Evolutionary conservation across 2,113 vertebrate genomes (phyloP).

Genomic region (Pachypanchax playfairii): DNA sequence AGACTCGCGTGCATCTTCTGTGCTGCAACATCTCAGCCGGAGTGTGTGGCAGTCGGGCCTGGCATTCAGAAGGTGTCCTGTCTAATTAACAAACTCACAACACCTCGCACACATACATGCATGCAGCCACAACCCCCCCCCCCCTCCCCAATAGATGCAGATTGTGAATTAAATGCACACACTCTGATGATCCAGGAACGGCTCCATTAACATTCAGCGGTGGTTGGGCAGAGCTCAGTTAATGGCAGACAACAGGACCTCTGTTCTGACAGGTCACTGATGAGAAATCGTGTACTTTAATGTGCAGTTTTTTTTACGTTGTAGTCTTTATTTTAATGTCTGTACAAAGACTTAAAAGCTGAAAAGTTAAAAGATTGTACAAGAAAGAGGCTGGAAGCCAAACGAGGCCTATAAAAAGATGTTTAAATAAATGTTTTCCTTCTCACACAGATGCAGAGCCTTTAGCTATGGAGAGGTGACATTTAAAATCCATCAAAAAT

Average conservation of each 20-base stretch:
- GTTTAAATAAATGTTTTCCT: not conserved
- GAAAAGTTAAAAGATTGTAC: not conserved
- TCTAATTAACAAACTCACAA: constrained; percentile 50
- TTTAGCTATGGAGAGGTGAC: constrained; percentile 58
- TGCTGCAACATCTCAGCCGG: not conserved
- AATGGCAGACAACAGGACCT: constrained; percentile 83
- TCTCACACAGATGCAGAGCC: constrained; percentile 4
- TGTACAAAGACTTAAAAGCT: not conserved
- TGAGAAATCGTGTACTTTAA: constrained; percentile 70
- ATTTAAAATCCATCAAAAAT: constrained; percentile 69
- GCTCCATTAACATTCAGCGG: constrained; percentile 80
- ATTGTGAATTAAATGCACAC: constrained; percentile 72
- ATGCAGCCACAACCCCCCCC: constrained; percentile 27
- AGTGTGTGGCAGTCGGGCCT: constrained; percentile 46
- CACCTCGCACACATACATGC: constrained; percentile 26
- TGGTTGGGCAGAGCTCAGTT: constrained; percentile 76
- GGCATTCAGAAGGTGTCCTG: constrained; percentile 60
- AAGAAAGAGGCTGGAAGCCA: not conserved
- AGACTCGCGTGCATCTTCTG: too few relatives aligned
- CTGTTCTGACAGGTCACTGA: constrained; percentile 79
- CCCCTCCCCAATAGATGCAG: constrained; percentile 57
- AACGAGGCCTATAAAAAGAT: not conserved
- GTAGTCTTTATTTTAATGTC: not conserved
- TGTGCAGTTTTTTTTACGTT: constrained; percentile 18
- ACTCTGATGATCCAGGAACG: constrained; percentile 68